These are phyloP conservation scores for Pogonomyrmex californicus DNA, from an alignment of 1,140 invertebrate genomes.

Conservation along the genomic window DNA sequence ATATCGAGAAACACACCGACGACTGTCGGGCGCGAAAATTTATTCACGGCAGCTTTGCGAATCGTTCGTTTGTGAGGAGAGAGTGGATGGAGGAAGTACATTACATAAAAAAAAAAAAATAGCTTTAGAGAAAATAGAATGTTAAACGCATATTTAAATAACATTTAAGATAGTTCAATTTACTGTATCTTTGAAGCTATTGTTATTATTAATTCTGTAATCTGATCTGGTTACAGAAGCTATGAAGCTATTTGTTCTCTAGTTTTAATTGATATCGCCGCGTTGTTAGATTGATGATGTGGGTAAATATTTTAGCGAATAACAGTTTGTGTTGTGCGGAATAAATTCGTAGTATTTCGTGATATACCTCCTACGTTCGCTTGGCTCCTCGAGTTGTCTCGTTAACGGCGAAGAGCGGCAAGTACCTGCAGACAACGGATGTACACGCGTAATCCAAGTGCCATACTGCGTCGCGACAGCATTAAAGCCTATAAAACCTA, in stretches of 20 bases:
- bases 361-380: conserved; percentile 31
- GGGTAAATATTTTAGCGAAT: not conserved
- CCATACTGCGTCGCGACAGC: conserved; percentile 53
- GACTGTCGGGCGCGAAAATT: conserved; percentile 20
- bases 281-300: conserved; percentile 1
- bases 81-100: not conserved
- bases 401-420: not conserved
- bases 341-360: not conserved
- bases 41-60: conserved; percentile 40
- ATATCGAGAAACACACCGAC: conserved; percentile 42
- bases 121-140: not conserved
- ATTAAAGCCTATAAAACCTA: conserved; percentile 54
- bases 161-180: not conserved
- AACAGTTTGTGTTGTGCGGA: not conserved
- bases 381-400: conserved; percentile 19
- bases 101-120: not conserved
- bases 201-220: not conserved
- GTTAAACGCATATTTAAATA: not conserved
- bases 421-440: conserved; percentile 48
- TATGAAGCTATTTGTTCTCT: not conserved
- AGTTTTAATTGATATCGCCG: not conserved
- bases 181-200: not conserved
- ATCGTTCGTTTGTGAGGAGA: conserved; percentile 7
- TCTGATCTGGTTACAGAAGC: not conserved
- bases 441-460: conserved; percentile 57